Base-by-base conservation (phyloP, 37 sponge, comb jelly and placozoan genomes). In the Haliclona indistincta region DNA sequence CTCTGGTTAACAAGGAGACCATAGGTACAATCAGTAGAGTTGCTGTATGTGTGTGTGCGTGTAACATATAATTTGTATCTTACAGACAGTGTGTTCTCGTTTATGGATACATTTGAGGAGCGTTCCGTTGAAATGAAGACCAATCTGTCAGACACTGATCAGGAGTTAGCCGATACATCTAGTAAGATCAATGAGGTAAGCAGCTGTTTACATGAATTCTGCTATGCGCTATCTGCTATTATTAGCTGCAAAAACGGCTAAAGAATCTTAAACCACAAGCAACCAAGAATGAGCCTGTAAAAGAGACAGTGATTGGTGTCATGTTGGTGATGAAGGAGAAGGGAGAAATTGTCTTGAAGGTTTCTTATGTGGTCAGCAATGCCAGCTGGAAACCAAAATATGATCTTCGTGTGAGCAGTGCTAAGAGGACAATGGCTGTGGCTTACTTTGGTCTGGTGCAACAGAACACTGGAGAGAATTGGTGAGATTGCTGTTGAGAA, bases 351-450 rank as follows among this genome's bases (percentile, higher is more conserved):
- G 63, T 75, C 51, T 17, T 47, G 51, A 17, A 47, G 60, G 85
- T 93, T 38, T 85, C 86, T 8, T 93, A 88, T 41, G 75, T 90
- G 68, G 95, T 95, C 32, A 54, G 41, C 54, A 80, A 95, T 72
- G 95, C 95, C 42, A 71, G 84, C 71, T 95, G 95, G 95, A 76
- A 55, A 38, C 95, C 95, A 11, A 95, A 89, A 67, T 95, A 95
- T 58, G 95, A 95, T 72, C 79, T 95, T 42, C 51, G 95, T n/a
- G 88, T 90, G 63, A 70, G 75, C 61, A 87, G 84, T 65, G 49
- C 60, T 0, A 75, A 84, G 64, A 84, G 73, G 43, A 89, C 86
- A 39, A 84, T 95, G 80, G 64, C 79, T 51, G 90, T 95, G 26
- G 56, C 51, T 68, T 95, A 95, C 80, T 95, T 95, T 80, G 95